Evolutionary conservation across 2,888 invertebrate genomes (phyloP).

Genomic region (Tholera decimalis): DNA sequence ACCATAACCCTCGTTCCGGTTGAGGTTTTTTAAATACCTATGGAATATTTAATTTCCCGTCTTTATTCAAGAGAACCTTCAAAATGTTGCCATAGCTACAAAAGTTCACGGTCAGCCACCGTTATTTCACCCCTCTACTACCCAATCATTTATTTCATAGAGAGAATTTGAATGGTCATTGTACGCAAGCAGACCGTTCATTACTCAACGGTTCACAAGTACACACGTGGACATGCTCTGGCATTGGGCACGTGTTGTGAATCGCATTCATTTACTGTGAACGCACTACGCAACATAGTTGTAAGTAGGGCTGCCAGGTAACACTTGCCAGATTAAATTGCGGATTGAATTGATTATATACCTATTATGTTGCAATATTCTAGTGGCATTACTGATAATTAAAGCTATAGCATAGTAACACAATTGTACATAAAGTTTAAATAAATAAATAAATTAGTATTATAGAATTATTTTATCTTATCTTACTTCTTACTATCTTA

Average conservation of each 20-base stretch:
- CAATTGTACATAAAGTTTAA: too few species aligned
- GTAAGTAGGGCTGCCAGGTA: conserved; percentile 51
- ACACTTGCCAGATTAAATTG: neutral
- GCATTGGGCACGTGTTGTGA: conserved; percentile 48
- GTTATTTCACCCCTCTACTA: conserved; percentile 23
- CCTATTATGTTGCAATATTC: conserved; percentile 4
- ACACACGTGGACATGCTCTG: conserved; percentile 47
- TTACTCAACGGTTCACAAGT: conserved; percentile 52
- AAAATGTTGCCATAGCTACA: conserved; percentile 32
- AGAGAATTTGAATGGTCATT: conserved; percentile 44
- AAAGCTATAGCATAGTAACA: too few species aligned
- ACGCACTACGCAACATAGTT: conserved; percentile 53
- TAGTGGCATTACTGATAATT: conserved; percentile 1
- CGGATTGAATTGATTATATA: conserved; percentile 1
- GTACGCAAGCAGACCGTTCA: conserved; percentile 15
- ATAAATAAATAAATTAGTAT: too few species aligned
- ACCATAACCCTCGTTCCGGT: conserved; percentile 5
- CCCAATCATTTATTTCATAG: conserved; percentile 17
- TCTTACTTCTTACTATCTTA: too few species aligned
- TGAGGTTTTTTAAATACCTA: neutral
- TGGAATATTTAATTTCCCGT: neutral
- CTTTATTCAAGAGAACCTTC: neutral
- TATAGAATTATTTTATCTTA: too few species aligned
- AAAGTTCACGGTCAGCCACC: conserved; percentile 29
- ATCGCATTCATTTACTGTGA: conserved; percentile 48